Base-by-base conservation (phyloP, 2,888 invertebrate species). In the Lasioglossum leucozonium region DNA sequence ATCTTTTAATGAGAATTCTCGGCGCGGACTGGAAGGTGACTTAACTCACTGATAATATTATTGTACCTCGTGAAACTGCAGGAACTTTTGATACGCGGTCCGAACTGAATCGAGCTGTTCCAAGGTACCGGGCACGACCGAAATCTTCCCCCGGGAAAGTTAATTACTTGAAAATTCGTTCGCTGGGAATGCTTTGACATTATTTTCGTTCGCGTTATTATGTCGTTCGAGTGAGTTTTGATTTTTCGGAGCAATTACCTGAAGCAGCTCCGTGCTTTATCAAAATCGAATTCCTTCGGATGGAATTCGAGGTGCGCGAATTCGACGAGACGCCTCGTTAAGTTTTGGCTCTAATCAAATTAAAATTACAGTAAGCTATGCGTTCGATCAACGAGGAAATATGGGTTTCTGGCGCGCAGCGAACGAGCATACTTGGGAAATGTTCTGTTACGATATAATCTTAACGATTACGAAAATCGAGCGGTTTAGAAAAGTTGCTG, bases 1-100 rank as follows among this genome's bases (percentile, higher is more conserved):
- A 90, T 90, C 91, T 87, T 87, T 88, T 90, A 91, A 90, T 88
- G 85, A 88, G 81, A 83, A 91, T 91, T 88, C 83, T 84, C 83
- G 55, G 81, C 76, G 71, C 79, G 67, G 76, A 72, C 77, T 79
- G 82, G 71, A 51, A 84, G 87, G 78, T 86, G 85, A 88, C 91
- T 91, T 88, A 87, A 86, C 86, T 84, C 81, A 62, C 83, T 86
- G 87, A 90, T 87, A 90, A 90, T 90, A 86, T 90, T 90, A 90
- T 90, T 89, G 82, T 84, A 89, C 81, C 77, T 65, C 51, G 69
- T 69, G 84, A 77, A 84, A 76, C 83, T 80, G 78, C 55, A 77
- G 78, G 76, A 81, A 84, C 79, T 86, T 90, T 88, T 88, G 79
- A 82, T 90, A 85, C 77, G 82, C 71, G 78, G 79, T 71, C n/a